These are phyloP conservation scores for Oreotrochilus melanogaster DNA, from an alignment of 2,113 vertebrate genomes.

Conservation along the genomic window DNA sequence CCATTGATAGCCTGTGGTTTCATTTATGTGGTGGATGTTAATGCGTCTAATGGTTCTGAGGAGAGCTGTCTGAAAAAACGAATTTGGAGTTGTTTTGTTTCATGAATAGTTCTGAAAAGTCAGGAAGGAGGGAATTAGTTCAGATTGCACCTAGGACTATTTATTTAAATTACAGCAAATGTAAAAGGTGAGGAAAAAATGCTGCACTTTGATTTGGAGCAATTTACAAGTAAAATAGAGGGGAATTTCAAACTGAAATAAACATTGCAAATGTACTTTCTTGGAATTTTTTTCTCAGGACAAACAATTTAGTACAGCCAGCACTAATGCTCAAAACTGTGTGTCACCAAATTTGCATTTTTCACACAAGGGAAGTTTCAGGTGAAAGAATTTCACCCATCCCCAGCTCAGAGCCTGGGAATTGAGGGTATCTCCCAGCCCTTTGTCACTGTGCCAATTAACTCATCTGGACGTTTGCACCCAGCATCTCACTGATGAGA, in stretches of 20 bases:
- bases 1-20: conserved; percentile 73
- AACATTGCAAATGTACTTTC: conserved; percentile 72
- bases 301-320: conserved; percentile 51
- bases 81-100: conserved; percentile 54
- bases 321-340: conserved; percentile 37
- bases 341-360: conserved; percentile 71
- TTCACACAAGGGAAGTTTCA: conserved; percentile 55
- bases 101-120: conserved; percentile 54
- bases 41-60: conserved; percentile 64
- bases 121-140: conserved; percentile 64
- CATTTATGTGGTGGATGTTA: conserved; percentile 71
- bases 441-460: neutral
- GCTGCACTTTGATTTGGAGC: conserved; percentile 60
- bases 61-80: conserved; percentile 55
- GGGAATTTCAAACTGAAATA: conserved; percentile 69
- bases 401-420: conserved; percentile 35
- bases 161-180: conserved; percentile 62
- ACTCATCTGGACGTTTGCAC: neutral
- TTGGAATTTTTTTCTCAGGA: conserved; percentile 69
- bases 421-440: neutral
- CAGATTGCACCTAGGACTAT: conserved; percentile 45
- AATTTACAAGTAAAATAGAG: conserved; percentile 73
- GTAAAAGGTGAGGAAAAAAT: conserved; percentile 62
- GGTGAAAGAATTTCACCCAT: conserved; percentile 40
- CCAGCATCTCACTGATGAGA: neutral